Conservation (phyloP, 2,797 vertebrate species). For the Pelobates cultripes region DNA sequence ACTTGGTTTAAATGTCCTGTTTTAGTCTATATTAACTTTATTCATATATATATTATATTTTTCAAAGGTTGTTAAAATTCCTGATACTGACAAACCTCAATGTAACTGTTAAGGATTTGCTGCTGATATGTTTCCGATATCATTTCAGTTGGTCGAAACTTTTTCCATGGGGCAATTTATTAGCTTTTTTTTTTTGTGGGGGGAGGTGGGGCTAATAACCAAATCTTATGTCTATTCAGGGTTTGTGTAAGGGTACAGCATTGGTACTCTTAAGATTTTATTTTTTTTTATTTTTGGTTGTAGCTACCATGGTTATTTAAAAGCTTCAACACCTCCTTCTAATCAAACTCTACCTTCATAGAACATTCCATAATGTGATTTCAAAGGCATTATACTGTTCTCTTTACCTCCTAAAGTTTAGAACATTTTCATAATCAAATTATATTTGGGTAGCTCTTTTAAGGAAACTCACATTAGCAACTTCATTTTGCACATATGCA, state of each 20-base stretch:
- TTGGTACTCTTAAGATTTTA: constrained; percentile 64
- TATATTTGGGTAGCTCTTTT: constrained; percentile 12
- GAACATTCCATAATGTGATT: constrained; percentile 18
- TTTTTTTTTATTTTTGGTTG: not conserved
- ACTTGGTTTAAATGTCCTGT: constrained; percentile 82
- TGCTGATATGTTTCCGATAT: constrained; percentile 85
- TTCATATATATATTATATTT: constrained; percentile 62
- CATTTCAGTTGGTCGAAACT: constrained; percentile 76
- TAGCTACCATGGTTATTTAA: not conserved
- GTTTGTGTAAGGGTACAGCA: constrained; percentile 79
- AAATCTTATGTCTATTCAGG: constrained; percentile 93
- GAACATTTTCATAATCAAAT: constrained; percentile 40
- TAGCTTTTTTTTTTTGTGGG: constrained; percentile 51
- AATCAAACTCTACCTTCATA: constrained; percentile 1
- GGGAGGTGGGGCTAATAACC: constrained; percentile 81
- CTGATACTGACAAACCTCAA: constrained; percentile 88
- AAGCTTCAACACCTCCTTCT: constrained; percentile 8
- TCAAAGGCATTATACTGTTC: constrained; percentile 29
- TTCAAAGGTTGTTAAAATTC: constrained; percentile 83
- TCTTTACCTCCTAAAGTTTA: constrained; percentile 42
- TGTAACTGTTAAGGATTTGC: constrained; percentile 86
- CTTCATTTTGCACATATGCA: constrained; percentile 41
- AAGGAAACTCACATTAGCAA: not conserved
- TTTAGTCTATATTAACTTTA: constrained; percentile 79
- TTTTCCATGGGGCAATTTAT: constrained; percentile 76